Base-by-base conservation (phyloP, 2,888 invertebrate genomes). In the Melikaiella ostensackeni region DNA sequence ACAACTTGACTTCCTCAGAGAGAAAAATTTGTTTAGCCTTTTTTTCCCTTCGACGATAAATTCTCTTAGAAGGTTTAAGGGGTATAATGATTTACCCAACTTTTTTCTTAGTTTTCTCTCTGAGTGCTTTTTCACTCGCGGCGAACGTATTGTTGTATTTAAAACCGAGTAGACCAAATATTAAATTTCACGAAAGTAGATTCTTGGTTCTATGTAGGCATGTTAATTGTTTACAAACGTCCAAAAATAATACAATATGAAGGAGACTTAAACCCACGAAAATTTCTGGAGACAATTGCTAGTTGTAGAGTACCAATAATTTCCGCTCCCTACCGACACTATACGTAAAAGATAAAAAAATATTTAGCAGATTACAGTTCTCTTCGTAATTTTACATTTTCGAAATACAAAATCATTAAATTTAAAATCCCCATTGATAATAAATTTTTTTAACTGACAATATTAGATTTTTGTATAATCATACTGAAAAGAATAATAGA, bases 241-340 rank as follows among this genome's bases (percentile, higher is more conserved):
- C 19, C 7, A 30, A 30, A 70, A 70, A 50, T 64, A 63, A 21
- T 35, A 35, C 38, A 63, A 63, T 63, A 46, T 66, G 7, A 57
- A 57, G 70, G 50, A 70, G 46, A 70, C 50, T 27, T 46, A 30
- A 50, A 30, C 70, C 70, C 70, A 70, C 50, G 70, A 30, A 70
- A 70, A 70, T n/a, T 70, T 70, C n/a, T 66, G 24, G 33, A 70
- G 50, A 70, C n/a, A 24, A 30, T 70, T 70, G 6, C 50, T 46
- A 55, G 30, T 27, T 27, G 30, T 50, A 50, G 46, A 70, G 42
- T 30, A 30, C 50, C 16, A 70, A 70, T 30, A n/a, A 30, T 24
- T 70, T 70, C 46, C 27, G 30, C 50, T 70, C 27, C 50, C 70
- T 30, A 70, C 70, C n/a, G 70, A 70, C 50, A 70, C 70, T n/a